These are phyloP conservation scores for Plusia festucae DNA, from an alignment of 2,888 invertebrate genomes.

Conservation along the genomic window DNA sequence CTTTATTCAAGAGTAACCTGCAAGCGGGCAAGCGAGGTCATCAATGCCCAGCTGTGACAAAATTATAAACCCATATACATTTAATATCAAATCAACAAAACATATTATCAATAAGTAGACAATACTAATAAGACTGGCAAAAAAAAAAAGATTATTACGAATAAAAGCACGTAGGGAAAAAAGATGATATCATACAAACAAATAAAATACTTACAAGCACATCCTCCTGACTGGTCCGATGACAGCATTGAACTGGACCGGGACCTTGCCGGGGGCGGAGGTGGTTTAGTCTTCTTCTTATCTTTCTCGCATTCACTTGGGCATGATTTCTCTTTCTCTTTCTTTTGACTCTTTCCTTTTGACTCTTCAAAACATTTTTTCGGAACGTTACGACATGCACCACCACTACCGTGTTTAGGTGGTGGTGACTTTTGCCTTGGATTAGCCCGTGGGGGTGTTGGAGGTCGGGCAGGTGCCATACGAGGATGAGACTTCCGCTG, in stretches of 20 bases:
- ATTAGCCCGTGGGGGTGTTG: background rate
- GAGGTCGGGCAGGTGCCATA: background rate
- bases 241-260: constrained; percentile 8
- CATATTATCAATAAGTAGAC: too few species aligned
- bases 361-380: background rate
- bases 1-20: too few species aligned
- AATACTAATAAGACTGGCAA: too few species aligned
- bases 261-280: background rate
- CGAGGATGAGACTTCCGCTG: background rate
- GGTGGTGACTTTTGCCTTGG: background rate
- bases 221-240: background rate
- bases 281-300: background rate
- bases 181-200: too few species aligned
- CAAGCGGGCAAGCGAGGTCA: too few species aligned
- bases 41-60: too few species aligned
- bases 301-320: background rate
- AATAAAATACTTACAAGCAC: background rate
- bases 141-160: too few species aligned
- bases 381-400: background rate
- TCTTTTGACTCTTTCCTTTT: background rate
- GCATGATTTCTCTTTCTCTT: background rate
- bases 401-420: background rate
- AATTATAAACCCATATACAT: too few species aligned
- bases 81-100: too few species aligned
- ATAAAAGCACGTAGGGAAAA: too few species aligned